Evolutionary conservation across 2,888 invertebrate species (phyloP), one percentile per base, ranked within the genome.

Genomic region (Dorcus parallelipipedus): DNA sequence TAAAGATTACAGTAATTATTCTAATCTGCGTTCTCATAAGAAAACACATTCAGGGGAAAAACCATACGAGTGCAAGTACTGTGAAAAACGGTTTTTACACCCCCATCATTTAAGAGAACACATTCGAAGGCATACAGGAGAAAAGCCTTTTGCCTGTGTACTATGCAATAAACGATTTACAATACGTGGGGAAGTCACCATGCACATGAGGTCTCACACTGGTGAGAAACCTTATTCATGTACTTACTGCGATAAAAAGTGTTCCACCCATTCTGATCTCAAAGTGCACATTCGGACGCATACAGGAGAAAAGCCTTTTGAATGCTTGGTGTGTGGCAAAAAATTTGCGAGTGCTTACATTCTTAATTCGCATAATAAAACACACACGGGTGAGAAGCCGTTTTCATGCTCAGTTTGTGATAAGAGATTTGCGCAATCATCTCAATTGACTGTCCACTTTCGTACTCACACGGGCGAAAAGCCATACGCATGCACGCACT

Each of bases 301-400:
- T 58, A 77, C 77, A 4, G 77, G 77, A 6, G 77, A 77, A 62
- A 76, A 76, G 60, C 76, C 76, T 1, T 77, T 73, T 54, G 63
- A 61, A 40, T 77, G 77, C 54, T 61, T 67, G 0, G 70, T 71
- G 39, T 77, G 77, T 54, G 73, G 72, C 1, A 76, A 74, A 71
- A 84, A 84, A 56, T 85, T 85, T 68, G 83, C 84, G 0, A 84
- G 85, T 74, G 81, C 82, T 59, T 84, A 84, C 52, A 84, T 85
- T 2, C 77, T 84, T 23, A 83, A 81, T 67, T 84, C 83, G 0
- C 86, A 86, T 67, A 80, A 81, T 55, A 82, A 85, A 67, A 84
- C 83, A 5, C 86, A 86, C 73, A 85, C 86, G 0, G 85, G 85
- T 6, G 85, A 85, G 69, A 78, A 82, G 60, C 86, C 86, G 0